Conservation (phyloP, 2,113 vertebrate species). For the Tichodroma muraria region DNA sequence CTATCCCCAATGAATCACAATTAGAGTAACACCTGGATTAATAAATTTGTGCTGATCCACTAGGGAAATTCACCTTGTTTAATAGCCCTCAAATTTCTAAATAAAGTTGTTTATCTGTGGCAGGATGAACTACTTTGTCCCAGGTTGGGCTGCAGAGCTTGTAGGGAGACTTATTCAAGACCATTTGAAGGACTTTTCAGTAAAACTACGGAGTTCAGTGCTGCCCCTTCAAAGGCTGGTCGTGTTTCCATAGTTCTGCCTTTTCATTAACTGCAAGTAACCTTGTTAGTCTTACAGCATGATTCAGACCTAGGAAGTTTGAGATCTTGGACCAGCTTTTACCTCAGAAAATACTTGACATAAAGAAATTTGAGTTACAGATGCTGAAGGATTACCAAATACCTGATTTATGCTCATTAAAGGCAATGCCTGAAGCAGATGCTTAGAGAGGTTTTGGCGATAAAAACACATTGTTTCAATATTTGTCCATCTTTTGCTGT, state of each 20-base stretch:
- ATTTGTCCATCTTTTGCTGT: background rate
- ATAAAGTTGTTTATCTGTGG: slow-evolving; percentile 63
- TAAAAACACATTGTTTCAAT: background rate
- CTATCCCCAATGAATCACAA: slow-evolving; percentile 59
- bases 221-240: background rate
- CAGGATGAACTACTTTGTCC: slow-evolving; percentile 38
- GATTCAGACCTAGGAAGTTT: background rate
- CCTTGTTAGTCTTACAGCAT: background rate
- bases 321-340: background rate
- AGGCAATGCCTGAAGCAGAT: background rate
- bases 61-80: slow-evolving; percentile 58
- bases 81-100: slow-evolving; percentile 61
- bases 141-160: slow-evolving; percentile 3
- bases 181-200: slow-evolving; percentile 54
- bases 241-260: background rate
- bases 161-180: slow-evolving; percentile 17
- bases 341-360: background rate
- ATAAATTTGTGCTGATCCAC: slow-evolving; percentile 57
- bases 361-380: background rate
- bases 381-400: background rate
- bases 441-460: background rate
- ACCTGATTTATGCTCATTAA: background rate
- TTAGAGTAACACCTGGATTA: slow-evolving; percentile 65
- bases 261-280: background rate
- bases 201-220: background rate